phyloP scores from a whole-genome alignment of 2,888 invertebrate species.

The Dendrolimus pini region DNA sequence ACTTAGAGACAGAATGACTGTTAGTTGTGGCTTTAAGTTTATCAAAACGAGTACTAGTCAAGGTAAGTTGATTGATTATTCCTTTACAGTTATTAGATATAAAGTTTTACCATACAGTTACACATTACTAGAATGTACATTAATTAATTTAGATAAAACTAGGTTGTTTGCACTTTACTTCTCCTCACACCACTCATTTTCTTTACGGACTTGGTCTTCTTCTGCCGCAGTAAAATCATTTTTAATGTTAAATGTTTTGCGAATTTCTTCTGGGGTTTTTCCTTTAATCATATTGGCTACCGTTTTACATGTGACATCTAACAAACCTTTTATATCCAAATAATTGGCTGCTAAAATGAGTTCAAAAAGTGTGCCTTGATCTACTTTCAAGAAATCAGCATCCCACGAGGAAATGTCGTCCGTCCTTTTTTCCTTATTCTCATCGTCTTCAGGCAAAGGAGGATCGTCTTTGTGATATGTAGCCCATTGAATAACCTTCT shows the following conservation, averaged over 20 bases:
- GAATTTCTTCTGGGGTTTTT: conserved; percentile 97
- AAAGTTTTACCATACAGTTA: neutral
- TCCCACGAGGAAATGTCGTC: conserved; percentile 99
- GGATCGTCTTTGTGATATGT: conserved; percentile 97
- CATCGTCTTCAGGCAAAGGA: conserved; percentile 96
- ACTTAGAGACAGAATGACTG: too few species aligned
- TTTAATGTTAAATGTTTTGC: conserved; percentile 97
- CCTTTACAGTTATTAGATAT: too few species aligned
- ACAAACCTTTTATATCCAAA: conserved; percentile 94
- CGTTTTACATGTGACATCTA: conserved; percentile 99
- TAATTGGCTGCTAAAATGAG: conserved; percentile 98
- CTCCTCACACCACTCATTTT: conserved; percentile 96
- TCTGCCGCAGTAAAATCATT: conserved; percentile 97
- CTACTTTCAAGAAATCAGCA: conserved; percentile 98
- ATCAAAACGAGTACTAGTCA: too few species aligned
- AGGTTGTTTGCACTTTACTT: conserved; percentile 68
- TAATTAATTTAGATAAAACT: neutral
- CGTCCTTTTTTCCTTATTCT: conserved; percentile 98
- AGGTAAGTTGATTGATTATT: too few species aligned
- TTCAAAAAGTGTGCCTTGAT: conserved; percentile 97
- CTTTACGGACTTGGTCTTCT: conserved; percentile 98
- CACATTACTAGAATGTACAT: conserved; percentile 4
- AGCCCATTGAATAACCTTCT: conserved; percentile 96
- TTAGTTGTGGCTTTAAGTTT: too few species aligned
- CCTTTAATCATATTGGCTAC: conserved; percentile 99